Percentiles rank a stretch among this genome's conserved stretches.
Evolutionary conservation across 2,113 vertebrate genomes (phyloP).

Genomic region (Castor canadensis): DNA sequence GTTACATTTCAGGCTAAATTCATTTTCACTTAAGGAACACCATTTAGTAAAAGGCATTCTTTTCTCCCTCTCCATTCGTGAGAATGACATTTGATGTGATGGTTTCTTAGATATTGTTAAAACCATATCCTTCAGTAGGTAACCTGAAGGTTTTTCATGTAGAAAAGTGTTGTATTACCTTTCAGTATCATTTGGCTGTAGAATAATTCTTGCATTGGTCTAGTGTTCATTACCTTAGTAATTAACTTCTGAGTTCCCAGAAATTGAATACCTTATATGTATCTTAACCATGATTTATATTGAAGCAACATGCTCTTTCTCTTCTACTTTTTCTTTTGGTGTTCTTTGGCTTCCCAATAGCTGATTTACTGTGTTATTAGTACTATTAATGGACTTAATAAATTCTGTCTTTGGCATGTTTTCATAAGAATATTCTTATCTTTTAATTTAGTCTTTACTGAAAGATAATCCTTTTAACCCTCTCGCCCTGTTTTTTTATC

Average conservation of each 20-base stretch:
- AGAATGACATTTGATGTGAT: background rate
- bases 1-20: background rate
- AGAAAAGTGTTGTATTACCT: background rate
- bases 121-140: background rate
- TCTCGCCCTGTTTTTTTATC: background rate
- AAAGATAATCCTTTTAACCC: slow-evolving; percentile 33
- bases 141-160: background rate
- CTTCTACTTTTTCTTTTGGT: background rate
- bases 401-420: background rate
- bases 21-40: background rate
- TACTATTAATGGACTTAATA: background rate
- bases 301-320: background rate
- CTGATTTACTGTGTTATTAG: background rate
- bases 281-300: background rate
- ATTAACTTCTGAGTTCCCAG: background rate
- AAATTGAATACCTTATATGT: background rate
- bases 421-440: background rate
- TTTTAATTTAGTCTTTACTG: slow-evolving; percentile 34
- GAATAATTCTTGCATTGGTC: background rate
- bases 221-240: background rate
- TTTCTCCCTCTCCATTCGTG: background rate
- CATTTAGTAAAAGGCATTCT: background rate
- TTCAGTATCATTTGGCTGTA: background rate
- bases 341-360: background rate
- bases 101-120: background rate